Base-by-base conservation (phyloP, 2,797 vertebrate species). In the Eupleurogrammus muticus region DNA sequence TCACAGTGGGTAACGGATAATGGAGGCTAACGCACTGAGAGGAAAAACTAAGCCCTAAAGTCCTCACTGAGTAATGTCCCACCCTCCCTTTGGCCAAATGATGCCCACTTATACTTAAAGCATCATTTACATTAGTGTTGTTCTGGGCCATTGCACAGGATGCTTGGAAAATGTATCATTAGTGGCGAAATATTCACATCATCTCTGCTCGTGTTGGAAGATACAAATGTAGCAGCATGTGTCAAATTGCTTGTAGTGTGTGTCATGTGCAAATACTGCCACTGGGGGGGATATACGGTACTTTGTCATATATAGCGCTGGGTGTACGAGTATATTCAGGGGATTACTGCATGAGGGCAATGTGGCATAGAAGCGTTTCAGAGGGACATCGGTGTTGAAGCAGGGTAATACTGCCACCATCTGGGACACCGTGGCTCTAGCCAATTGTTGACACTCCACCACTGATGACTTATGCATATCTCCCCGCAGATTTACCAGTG, bases 51-150 rank as follows among this genome's bases (percentile, higher is more conserved):
- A 68, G 44, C 77, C 73, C 82, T 70, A 9, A 60, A 80, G 73
- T 72, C 84, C 64, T 77, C 56, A 6, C 75, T 85, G 86, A 91
- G 53, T 87, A 89, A 91, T 82, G 71, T 52, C 49, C 40, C 40
- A 63, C 60, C 73, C 78, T 72, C 78, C 77, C 76, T 82, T 83
- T 52, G 82, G 90, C 82, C 88, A 90, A 91, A 90, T 69, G 85
- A 86, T 79, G 81, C 75, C 81, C 64, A 56, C 81, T 82, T 88
- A 89, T 70, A 89, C 83, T 88, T 89, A 87, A 89, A 89, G 87
- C 82, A 85, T 87, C 82, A 74, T 90, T 89, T 88, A 89, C 88
- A 91, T 90, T 91, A 91, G 79, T 17, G 86, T 78, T 40, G 85
- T 88, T 90, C 76, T 70, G 81, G 85, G 73, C 86, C 87, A 83